Evolutionary conservation across 2,797 vertebrate species (phyloP).

Genomic region (Heterohyrax brucei): DNA sequence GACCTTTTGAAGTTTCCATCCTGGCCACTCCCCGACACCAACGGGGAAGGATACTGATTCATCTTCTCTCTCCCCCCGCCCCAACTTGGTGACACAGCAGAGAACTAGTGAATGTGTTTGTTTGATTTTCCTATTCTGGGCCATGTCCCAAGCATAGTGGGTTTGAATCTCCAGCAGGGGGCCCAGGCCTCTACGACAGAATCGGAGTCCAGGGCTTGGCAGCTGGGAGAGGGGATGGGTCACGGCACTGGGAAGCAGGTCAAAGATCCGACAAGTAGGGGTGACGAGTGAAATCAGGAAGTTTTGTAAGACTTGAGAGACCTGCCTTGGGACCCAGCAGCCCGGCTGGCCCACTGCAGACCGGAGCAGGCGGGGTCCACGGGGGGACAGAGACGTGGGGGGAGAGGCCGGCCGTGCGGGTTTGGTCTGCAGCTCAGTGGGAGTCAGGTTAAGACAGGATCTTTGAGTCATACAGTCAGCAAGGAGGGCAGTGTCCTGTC

Average conservation of each 20-base stretch:
- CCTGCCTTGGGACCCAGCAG: not conserved
- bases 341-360: not conserved
- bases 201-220: not conserved
- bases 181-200: not conserved
- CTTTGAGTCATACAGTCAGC: not conserved
- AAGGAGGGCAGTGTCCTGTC: not conserved
- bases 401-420: too few relatives aligned
- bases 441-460: not conserved
- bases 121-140: slow-evolving; percentile 23
- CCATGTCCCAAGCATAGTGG: not conserved
- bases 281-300: not conserved
- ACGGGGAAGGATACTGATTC: not conserved
- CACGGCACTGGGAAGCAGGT: not conserved
- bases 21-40: not conserved
- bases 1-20: not conserved
- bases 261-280: not conserved
- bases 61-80: not conserved
- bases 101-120: slow-evolving; percentile 7
- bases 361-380: too few relatives aligned
- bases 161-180: not conserved
- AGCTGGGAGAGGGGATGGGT: not conserved
- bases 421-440: not conserved
- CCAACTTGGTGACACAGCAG: slow-evolving; percentile 24
- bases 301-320: not conserved
- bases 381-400: too few relatives aligned